These are phyloP conservation scores for Scolopax rusticola DNA, from an alignment of 2,797 vertebrate species.

Conservation along the genomic window DNA sequence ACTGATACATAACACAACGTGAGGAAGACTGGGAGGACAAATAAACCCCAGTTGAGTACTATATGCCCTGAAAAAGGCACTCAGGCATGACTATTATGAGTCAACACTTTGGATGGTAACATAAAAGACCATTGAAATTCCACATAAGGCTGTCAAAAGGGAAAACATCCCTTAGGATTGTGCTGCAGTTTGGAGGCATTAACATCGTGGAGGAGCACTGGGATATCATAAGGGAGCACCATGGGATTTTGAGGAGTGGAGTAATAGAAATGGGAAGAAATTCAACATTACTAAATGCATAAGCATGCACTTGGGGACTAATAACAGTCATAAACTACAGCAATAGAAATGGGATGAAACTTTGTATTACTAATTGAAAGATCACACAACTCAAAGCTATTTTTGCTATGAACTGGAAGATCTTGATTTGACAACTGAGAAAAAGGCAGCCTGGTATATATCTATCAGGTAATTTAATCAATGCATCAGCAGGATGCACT, in stretches of 20 bases:
- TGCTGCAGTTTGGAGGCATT: conserved; percentile 10
- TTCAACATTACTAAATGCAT: conserved; percentile 62
- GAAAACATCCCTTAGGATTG: background rate
- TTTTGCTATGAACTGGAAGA: background rate
- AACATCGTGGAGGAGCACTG: background rate
- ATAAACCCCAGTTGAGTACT: background rate
- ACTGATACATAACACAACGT: background rate
- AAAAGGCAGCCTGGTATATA: background rate
- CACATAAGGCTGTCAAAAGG: background rate
- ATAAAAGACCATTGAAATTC: conserved; percentile 6
- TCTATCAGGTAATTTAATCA: background rate
- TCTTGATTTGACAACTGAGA: background rate
- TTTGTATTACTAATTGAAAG: background rate
- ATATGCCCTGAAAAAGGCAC: background rate
- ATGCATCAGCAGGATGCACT: background rate
- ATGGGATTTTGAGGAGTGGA: conserved; percentile 41
- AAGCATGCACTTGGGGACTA: conserved; percentile 57
- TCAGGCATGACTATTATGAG: background rate
- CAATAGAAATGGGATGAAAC: conserved; percentile 28
- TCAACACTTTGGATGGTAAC: conserved; percentile 2
- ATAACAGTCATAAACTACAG: conserved; percentile 26
- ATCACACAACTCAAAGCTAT: conserved; percentile 20
- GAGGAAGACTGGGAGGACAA: background rate
- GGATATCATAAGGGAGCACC: conserved; percentile 29
- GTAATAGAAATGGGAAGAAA: conserved; percentile 38